Conservation (phyloP, 1,140 invertebrate species). For the Drosophila ananassae region DNA sequence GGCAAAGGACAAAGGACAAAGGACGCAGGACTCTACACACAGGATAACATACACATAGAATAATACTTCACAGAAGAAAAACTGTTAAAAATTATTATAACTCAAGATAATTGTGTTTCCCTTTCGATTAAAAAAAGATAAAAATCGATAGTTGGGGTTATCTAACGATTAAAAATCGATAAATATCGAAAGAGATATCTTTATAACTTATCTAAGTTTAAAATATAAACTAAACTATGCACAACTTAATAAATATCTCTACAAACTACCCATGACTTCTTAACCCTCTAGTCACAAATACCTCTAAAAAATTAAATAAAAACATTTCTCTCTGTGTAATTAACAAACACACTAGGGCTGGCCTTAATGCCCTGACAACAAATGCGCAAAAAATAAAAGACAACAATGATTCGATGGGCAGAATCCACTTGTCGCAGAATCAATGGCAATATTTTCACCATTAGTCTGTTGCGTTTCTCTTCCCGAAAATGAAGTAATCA, state of each 20-base stretch:
- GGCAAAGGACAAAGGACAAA: slow-evolving; percentile 4
- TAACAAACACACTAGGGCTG: background rate
- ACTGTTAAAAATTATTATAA: background rate
- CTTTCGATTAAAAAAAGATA: background rate
- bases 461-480: slow-evolving; percentile 49
- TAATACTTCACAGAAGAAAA: background rate
- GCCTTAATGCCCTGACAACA: slow-evolving; percentile 20
- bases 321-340: background rate
- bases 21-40: background rate
- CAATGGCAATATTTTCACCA: slow-evolving; percentile 78
- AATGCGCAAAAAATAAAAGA: slow-evolving; percentile 38
- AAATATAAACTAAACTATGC: no score
- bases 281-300: no score
- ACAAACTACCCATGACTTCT: no score
- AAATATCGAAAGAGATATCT: no score
- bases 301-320: background rate
- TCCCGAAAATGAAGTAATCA: slow-evolving; percentile 55
- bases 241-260: no score
- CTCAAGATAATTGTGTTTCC: background rate
- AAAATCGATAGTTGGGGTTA: no score
- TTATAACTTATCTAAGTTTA: no score
- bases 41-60: background rate
- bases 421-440: slow-evolving; percentile 79
- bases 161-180: no score
- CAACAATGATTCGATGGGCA: background rate